A percentile compares a stretch with the other conserved stretches of the same genome.
phyloP scores from a whole-genome alignment of 2,113 vertebrate species.

The Echinops telfairi region DNA sequence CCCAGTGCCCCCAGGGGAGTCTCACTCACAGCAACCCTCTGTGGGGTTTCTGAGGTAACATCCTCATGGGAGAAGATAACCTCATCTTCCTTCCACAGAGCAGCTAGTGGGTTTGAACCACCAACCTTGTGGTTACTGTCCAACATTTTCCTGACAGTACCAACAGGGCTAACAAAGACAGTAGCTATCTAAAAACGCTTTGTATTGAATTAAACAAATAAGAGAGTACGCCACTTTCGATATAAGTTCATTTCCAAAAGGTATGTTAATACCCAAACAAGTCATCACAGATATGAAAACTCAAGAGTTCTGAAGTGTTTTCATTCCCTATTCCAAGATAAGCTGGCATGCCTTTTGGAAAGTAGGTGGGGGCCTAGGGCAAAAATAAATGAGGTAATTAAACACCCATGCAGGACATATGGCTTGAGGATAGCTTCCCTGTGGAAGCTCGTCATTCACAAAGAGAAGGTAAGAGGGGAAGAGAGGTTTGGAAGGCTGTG shows the following conservation, averaged over 20 bases:
- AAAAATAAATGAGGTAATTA: constrained; percentile 69
- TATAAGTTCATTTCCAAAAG: not conserved
- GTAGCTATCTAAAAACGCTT: not conserved
- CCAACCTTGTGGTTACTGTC: no score
- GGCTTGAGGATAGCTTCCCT: constrained; percentile 1
- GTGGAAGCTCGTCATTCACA: constrained; percentile 37
- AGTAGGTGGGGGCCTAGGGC: constrained; percentile 20
- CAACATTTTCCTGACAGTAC: no score
- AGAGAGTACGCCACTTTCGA: not conserved
- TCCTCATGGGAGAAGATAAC: no score
- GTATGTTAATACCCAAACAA: constrained; percentile 36
- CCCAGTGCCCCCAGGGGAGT: no score
- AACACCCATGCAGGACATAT: constrained; percentile 14
- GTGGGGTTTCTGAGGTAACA: no score
- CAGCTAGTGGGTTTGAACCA: no score
- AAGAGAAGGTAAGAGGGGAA: not conserved
- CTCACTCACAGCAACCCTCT: no score
- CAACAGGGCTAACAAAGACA: not conserved
- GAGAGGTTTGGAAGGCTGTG: not conserved
- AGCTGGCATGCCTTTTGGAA: constrained; percentile 12
- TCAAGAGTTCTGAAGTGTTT: not conserved
- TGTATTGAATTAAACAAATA: constrained; percentile 11
- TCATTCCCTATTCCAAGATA: not conserved
- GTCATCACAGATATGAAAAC: not conserved
- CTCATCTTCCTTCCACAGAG: no score